phyloP scores from a whole-genome alignment of 2,113 vertebrate genomes.

The Tetraodon nigroviridis region DNA sequence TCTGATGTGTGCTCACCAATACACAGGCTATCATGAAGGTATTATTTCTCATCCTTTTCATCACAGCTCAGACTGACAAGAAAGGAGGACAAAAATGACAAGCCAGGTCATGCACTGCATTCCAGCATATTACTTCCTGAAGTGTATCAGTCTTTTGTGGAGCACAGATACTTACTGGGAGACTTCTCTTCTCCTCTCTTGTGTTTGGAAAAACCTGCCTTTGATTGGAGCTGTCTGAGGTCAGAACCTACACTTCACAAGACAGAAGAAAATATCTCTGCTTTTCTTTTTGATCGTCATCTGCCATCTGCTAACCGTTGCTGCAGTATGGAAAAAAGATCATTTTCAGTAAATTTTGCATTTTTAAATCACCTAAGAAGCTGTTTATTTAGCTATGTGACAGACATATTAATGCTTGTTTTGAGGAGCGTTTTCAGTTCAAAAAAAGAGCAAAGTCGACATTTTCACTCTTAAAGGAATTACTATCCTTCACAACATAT shows the following conservation, averaged over 20 bases:
- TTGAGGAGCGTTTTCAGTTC: too few species aligned
- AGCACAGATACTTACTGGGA: constrained; percentile 25
- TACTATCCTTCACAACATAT: neutral
- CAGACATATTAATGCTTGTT: too few species aligned
- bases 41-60: neutral
- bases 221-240: constrained; percentile 36
- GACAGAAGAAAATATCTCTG: constrained; percentile 30
- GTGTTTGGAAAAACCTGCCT: constrained; percentile 25
- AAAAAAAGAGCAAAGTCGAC: too few species aligned
- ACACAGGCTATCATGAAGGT: too few species aligned
- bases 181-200: constrained; percentile 30
- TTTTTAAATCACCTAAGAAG: too few species aligned
- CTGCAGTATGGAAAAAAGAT: too few species aligned
- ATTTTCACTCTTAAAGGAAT: too few species aligned
- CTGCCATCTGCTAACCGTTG: too few species aligned
- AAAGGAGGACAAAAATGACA: constrained; percentile 31
- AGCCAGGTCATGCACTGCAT: constrained; percentile 37
- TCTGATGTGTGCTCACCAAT: too few species aligned
- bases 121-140: constrained; percentile 29
- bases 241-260: constrained; percentile 39
- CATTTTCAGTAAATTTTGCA: too few species aligned
- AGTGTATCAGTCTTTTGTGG: constrained; percentile 18
- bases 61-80: constrained; percentile 25
- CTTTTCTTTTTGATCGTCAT: constrained; percentile 2
- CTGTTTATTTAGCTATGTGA: too few species aligned